These are phyloP conservation scores for Catagonus wagneri DNA, from an alignment of 2,113 vertebrate genomes.

Conservation along the genomic window DNA sequence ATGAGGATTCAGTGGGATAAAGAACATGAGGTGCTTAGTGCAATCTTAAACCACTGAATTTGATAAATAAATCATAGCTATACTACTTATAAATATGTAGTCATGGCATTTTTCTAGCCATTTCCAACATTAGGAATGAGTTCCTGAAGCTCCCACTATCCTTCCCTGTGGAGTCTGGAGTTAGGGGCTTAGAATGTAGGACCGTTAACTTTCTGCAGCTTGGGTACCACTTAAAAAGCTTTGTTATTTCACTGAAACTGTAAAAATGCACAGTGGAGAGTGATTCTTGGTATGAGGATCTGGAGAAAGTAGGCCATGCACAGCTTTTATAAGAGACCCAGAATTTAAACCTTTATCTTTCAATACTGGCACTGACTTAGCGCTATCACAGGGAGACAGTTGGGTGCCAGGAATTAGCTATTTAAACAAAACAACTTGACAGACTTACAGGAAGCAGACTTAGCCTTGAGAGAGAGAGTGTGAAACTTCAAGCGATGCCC, in stretches of 20 bases:
- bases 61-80: not conserved
- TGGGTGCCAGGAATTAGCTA: constrained; percentile 32
- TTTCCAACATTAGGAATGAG: not conserved
- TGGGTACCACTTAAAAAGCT: not conserved
- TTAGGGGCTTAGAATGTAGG: not conserved
- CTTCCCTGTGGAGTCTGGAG: not conserved
- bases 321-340: not conserved
- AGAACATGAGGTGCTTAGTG: not conserved
- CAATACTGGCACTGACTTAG: constrained; percentile 5
- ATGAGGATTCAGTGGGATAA: not conserved
- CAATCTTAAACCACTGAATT: not conserved
- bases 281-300: not conserved
- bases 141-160: not conserved
- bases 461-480: constrained; percentile 30
- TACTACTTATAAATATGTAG: not conserved
- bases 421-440: constrained; percentile 63
- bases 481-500: constrained; percentile 66
- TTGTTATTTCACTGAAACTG: constrained; percentile 37
- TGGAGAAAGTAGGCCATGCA: not conserved
- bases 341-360: constrained; percentile 57
- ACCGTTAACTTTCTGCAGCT: not conserved
- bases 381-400: constrained; percentile 10
- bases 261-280: not conserved
- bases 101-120: not conserved
- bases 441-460: constrained; percentile 68